These are phyloP conservation scores for Cepaea hortensis DNA, from an alignment of 2,888 invertebrate genomes.

Conservation along the genomic window DNA sequence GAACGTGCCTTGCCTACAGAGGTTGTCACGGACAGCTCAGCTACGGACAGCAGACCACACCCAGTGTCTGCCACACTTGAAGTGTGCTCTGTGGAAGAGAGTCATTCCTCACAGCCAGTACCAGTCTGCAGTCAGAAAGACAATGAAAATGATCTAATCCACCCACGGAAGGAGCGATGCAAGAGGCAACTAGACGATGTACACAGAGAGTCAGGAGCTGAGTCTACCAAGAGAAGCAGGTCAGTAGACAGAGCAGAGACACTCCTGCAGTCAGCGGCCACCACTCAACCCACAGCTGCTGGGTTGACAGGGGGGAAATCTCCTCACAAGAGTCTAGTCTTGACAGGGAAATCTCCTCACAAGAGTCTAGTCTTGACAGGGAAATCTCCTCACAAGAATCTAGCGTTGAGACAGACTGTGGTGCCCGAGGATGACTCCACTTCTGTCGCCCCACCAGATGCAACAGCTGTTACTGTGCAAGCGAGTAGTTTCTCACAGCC, in stretches of 20 bases:
- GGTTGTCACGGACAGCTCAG: too few relatives aligned
- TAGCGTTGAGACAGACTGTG: neutral
- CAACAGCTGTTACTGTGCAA: neutral
- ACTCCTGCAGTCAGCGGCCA: too few relatives aligned
- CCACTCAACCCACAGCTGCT: neutral
- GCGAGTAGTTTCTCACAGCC: neutral
- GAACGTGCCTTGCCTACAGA: too few relatives aligned
- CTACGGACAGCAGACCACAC: too few relatives aligned
- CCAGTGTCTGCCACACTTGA: too few relatives aligned
- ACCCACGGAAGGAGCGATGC: constrained; percentile 16
- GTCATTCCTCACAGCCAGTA: neutral
- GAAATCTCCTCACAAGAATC: neutral
- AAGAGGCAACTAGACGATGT: constrained; percentile 11
- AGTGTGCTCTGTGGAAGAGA: too few relatives aligned
- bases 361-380: too few relatives aligned
- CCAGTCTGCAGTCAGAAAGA: too few relatives aligned
- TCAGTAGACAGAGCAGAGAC: too few relatives aligned
- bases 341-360: too few relatives aligned
- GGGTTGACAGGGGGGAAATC: neutral
- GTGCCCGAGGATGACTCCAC: neutral
- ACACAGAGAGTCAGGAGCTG: neutral
- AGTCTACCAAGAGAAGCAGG: neutral
- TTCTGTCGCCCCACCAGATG: neutral
- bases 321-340: too few relatives aligned
- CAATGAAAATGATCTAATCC: neutral